Percentiles rank a stretch among this genome's conserved stretches.
Conservation (phyloP, 30 jellyfish, hydroid and myxozoan genomes). For the Hydractinia symbiolongicarpus region DNA sequence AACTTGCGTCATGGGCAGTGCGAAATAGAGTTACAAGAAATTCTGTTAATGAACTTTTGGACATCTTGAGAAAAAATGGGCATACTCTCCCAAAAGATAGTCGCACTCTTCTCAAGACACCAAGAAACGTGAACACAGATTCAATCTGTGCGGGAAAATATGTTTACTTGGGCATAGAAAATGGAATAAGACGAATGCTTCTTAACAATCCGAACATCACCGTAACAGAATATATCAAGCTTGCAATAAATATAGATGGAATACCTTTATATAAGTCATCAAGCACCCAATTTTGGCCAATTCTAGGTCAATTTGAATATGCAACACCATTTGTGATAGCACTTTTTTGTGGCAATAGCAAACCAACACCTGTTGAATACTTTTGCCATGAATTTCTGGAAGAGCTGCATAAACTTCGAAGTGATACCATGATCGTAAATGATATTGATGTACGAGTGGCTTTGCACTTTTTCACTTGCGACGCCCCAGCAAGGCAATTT, state of each 20-base stretch:
- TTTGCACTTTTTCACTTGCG: conserved; percentile 29
- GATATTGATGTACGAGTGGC: conserved; percentile 18
- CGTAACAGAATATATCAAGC: too few relatives aligned
- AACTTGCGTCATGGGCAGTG: conserved; percentile 30
- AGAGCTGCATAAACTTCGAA: conserved; percentile 10
- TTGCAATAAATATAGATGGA: too few relatives aligned
- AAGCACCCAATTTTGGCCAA: conserved; percentile 42
- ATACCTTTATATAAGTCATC: conserved; percentile 20
- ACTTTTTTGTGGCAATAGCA: conserved; percentile 37
- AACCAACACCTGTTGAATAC: conserved; percentile 32
- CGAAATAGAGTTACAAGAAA: not conserved
- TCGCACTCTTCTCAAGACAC: too few relatives aligned
- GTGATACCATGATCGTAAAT: conserved; percentile 13
- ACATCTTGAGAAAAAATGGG: not conserved
- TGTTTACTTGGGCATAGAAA: too few relatives aligned
- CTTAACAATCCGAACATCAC: too few relatives aligned
- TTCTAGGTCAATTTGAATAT: conserved; percentile 20
- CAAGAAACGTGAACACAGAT: too few relatives aligned
- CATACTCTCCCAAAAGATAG: too few relatives aligned
- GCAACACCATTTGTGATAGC: conserved; percentile 38
- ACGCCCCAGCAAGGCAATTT: conserved; percentile 57
- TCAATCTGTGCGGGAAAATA: too few relatives aligned
- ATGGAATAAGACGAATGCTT: too few relatives aligned
- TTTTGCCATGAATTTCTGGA: conserved; percentile 21
- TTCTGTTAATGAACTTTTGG: conserved; percentile 5